Conservation (phyloP, 2,888 invertebrate species). For the Euspilapteryx auroguttella region DNA sequence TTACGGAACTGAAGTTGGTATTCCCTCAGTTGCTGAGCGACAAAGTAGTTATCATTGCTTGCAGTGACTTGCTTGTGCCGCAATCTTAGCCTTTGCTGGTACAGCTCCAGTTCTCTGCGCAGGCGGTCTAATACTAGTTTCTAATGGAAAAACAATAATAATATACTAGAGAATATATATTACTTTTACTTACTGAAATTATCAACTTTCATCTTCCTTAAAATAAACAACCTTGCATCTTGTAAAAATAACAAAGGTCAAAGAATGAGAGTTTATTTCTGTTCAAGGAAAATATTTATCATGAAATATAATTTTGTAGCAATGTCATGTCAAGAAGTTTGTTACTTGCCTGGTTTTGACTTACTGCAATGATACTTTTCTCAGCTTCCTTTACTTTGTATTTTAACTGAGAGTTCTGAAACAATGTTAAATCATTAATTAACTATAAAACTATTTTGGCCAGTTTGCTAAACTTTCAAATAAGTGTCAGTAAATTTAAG, state of each 20-base stretch:
- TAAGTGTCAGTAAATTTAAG: too few relatives aligned
- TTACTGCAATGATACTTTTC: constrained; percentile 59
- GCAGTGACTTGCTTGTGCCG: constrained; percentile 41
- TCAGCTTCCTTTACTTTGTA: constrained; percentile 62
- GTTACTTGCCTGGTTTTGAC: constrained; percentile 63
- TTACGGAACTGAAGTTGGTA: constrained; percentile 35
- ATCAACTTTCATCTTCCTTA: too few relatives aligned
- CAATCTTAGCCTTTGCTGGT: constrained; percentile 44
- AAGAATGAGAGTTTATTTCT: too few relatives aligned
- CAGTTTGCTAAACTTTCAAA: too few relatives aligned
- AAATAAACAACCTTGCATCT: too few relatives aligned
- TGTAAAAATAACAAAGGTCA: too few relatives aligned
- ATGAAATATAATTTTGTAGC: too few relatives aligned
- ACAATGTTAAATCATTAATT: constrained; percentile 11
- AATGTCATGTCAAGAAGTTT: too few relatives aligned
- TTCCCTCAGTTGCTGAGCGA: constrained; percentile 47
- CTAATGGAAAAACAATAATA: constrained; percentile 21
- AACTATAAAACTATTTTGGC: too few relatives aligned
- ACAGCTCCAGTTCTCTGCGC: constrained; percentile 57
- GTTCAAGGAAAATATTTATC: too few relatives aligned
- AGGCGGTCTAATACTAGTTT: constrained; percentile 59
- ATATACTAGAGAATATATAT: too few relatives aligned
- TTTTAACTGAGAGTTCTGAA: constrained; percentile 55
- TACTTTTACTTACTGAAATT: too few relatives aligned
- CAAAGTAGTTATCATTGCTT: constrained; percentile 41